Evolutionary conservation across 23 tunicate genomes (phyloP).

Genomic region (Trididemnum miniatum): DNA sequence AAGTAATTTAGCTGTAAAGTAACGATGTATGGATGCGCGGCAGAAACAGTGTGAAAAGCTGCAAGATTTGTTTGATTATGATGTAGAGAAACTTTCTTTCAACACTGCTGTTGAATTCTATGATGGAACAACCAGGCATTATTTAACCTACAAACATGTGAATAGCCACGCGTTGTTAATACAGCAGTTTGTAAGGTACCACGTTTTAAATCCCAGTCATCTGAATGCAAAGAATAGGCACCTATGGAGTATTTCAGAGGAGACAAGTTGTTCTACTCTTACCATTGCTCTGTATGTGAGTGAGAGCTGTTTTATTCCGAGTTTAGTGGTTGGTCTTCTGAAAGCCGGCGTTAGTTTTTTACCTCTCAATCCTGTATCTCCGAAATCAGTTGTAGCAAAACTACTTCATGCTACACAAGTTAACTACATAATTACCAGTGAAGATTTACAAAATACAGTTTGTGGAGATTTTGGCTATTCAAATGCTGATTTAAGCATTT

Average conservation of each 20-base stretch:
- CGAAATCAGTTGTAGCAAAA: not conserved
- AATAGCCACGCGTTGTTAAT: not conserved
- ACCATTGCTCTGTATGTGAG: conserved; percentile 40
- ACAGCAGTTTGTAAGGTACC: not conserved
- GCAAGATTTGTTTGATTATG: conserved; percentile 10
- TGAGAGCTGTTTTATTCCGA: conserved; percentile 27
- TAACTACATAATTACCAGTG: conserved; percentile 4
- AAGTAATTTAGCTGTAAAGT: too few species aligned
- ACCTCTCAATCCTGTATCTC: conserved; percentile 33
- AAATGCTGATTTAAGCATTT: too few species aligned
- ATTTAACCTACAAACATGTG: conserved; percentile 16
- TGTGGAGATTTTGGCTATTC: not conserved
- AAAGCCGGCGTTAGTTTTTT: conserved; percentile 42
- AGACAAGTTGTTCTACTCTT: not conserved
- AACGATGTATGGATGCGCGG: too few species aligned
- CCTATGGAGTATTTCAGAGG: too few species aligned
- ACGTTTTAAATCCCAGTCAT: too few species aligned
- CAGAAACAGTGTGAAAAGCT: not conserved
- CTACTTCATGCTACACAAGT: conserved; percentile 1
- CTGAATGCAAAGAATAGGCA: too few species aligned
- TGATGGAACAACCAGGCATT: not conserved
- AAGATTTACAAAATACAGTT: not conserved
- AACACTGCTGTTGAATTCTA: conserved; percentile 39
- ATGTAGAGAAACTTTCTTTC: not conserved
- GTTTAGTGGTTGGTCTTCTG: conserved; percentile 41